Percentiles rank a stretch among this genome's conserved stretches.
These are phyloP conservation scores for Machimus rusticus DNA, from an alignment of 2,888 invertebrate genomes.

Conservation along the genomic window DNA sequence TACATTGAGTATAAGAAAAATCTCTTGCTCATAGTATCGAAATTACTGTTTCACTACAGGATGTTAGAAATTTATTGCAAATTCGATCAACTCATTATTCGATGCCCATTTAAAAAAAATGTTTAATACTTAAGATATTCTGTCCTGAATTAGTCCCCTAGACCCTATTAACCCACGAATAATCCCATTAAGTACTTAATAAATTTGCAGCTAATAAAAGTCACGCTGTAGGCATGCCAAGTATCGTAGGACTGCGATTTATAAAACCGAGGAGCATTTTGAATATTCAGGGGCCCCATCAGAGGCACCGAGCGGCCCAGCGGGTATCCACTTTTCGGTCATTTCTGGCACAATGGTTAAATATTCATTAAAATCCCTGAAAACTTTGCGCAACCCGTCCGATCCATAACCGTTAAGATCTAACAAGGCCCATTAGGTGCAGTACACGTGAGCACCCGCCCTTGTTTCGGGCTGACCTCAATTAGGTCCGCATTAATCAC, in stretches of 20 bases:
- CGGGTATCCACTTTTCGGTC: background rate
- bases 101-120: too few species aligned
- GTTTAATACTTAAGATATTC: background rate
- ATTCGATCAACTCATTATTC: too few species aligned
- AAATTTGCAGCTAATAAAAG: background rate
- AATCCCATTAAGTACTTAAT: background rate
- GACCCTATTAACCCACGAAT: too few species aligned
- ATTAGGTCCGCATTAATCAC: conserved; percentile 15
- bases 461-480: conserved; percentile 11
- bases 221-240: background rate
- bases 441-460: background rate
- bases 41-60: too few species aligned
- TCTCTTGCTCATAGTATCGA: too few species aligned
- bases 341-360: background rate
- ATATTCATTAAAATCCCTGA: background rate
- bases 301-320: background rate
- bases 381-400: background rate
- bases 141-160: background rate
- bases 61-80: too few species aligned
- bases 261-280: background rate
- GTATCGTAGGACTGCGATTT: background rate
- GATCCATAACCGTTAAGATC: background rate
- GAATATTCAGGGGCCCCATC: background rate
- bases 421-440: background rate
- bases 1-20: too few species aligned